Base-by-base conservation (phyloP, 2,888 invertebrate species). In the Eristalis intricaria region DNA sequence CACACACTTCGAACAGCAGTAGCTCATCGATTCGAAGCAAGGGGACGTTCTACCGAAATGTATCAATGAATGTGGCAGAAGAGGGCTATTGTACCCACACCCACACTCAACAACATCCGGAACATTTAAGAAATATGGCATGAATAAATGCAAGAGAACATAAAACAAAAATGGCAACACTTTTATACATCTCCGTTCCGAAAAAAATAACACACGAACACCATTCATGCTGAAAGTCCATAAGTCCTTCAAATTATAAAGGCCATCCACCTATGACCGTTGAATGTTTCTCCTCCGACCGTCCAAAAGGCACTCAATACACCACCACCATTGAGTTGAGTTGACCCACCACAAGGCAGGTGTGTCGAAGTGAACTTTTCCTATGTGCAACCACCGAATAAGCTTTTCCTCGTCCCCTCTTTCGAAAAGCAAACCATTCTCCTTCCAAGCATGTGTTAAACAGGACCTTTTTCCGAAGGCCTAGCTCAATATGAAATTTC, bases 221-320 rank as follows among this genome's bases (percentile, higher is more conserved):
- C 64, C 38, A 65, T 15, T 32, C 35, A 26, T 43, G 35, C 29
- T 60, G 71, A 70, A 61, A 50, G 50, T 79, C 65, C 50, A 43
- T 56, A 69, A 73, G 75, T 83, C 70, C 65, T 63, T 75, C 66
- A 79, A 19, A 43, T 78, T 78, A 86, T 70, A 83, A 70, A 86
- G 86, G 83, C 83, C 86, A 83, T 83, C 75, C 83, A 86, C 86
- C 86, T 86, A 79, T 86, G 86, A 83, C 86, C 83, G 86, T 78
- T 83, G 78, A 64, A 77, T 65, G 58, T 43, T 82, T 74, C 73
- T 73, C 82, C 69, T 64, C 61, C 56, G 22, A 32, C 4, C 29
- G 32, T 8, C 8, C 32, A 7, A 32, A 50, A 60, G 15, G 32
- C 56, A 32, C 11, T 68, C 66, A 22, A 63, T 56, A 65, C 40